Evolutionary conservation across 2,888 invertebrate genomes (phyloP), one percentile per base, ranked within the genome.

Genomic region (Stegana nigrithorax): DNA sequence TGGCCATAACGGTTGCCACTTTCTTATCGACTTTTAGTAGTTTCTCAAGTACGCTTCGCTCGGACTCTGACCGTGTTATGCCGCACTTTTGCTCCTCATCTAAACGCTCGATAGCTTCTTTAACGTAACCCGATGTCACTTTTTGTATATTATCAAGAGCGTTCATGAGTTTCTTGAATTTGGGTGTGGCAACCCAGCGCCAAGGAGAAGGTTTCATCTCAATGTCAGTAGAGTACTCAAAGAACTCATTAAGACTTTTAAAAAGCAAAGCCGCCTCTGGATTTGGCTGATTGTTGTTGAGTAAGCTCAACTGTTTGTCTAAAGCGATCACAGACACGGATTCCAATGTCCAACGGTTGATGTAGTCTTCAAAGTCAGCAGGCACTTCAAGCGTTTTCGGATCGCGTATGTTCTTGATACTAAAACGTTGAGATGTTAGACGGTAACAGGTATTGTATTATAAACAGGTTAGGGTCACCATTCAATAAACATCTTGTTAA

Each of bases 1-100:
- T 87, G 0, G 89, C 89, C 90, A 91, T 91, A 65, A 89, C 87
- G 17, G 88, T 78, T 0, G 91, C 92, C 4, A 90, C 87, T 74
- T 86, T 87, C 64, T 88, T 87, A 70, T 91, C 89, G 29, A 89
- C 87, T 50, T 87, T 87, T 45, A 91, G 80, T 14, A 92, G 78
- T 71, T 89, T 89, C 80, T 91, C 89, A 60, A 92, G 83, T 12
- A 92, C 87, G 77, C 91, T 91, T 23, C 86, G 83, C 14, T 87
- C 76, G 10, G 64, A 67, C 17, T 73, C 75, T 1, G 70, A 63
- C 91, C 87, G 39, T 17, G 17, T 17, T 2, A 39, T n/a, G 12
- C 39, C 39, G 2, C 6, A 5, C 14, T 39, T 5, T 39, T n/a
- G 14, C 39, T 39, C 39, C 2, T 4, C 39, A 39, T 75, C 73